Percentiles rank a stretch among this genome's conserved stretches.
These are phyloP conservation scores for Limnothrissa miodon DNA, from an alignment of 2,113 vertebrate species.

Conservation along the genomic window DNA sequence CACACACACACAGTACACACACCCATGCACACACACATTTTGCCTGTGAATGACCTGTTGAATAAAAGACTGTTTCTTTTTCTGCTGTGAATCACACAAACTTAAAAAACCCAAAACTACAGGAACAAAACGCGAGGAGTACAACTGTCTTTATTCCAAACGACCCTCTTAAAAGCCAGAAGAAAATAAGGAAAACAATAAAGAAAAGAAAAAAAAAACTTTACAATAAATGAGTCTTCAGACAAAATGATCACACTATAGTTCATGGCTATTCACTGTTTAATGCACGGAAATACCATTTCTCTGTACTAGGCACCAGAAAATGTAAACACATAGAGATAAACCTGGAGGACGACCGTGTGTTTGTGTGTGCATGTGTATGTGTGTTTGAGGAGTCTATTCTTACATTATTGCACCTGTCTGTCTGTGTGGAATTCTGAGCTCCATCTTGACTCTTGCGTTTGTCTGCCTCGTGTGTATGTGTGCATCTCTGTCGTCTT, in stretches of 20 bases:
- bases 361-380: conserved; percentile 32
- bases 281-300: conserved; percentile 86
- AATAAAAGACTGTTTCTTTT: conserved; percentile 8
- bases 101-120: conserved; percentile 33
- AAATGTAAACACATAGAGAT: conserved; percentile 94
- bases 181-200: conserved; percentile 41
- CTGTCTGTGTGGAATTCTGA: conserved; percentile 20
- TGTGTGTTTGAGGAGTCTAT: conserved; percentile 42
- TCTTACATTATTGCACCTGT: conserved; percentile 47
- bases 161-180: conserved; percentile 53
- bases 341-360: conserved; percentile 81
- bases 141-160: conserved; percentile 63
- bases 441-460: too few species aligned
- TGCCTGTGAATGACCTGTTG: neutral
- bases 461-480: conserved; percentile 14
- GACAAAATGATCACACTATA: conserved; percentile 63
- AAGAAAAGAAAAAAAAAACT: conserved; percentile 45
- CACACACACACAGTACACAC: neutral
- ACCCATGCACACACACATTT: neutral
- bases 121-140: conserved; percentile 45
- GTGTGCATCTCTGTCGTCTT: neutral
- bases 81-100: neutral
- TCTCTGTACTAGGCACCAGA: conserved; percentile 94
- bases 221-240: conserved; percentile 56
- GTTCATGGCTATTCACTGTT: conserved; percentile 77